These are phyloP conservation scores for Puma concolor DNA, from an alignment of 2,113 vertebrate species.

Conservation along the genomic window DNA sequence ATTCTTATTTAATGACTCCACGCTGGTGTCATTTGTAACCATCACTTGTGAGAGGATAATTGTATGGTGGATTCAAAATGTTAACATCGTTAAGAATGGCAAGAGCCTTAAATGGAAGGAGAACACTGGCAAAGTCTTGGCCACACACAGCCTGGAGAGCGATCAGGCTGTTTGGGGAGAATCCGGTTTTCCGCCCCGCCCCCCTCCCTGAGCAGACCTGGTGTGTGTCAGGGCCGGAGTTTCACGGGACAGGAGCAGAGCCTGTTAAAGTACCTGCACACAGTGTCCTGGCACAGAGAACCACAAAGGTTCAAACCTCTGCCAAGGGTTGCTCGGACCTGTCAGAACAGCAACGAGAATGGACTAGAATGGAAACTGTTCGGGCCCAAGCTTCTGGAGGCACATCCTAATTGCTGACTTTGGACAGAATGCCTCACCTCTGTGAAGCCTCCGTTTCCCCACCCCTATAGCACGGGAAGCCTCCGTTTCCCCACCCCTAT, in stretches of 20 bases:
- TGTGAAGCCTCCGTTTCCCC: background rate
- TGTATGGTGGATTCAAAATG: slow-evolving; percentile 25
- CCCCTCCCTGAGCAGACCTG: background rate
- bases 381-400: background rate
- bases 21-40: background rate
- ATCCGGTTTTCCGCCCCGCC: slow-evolving; percentile 33
- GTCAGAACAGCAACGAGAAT: background rate
- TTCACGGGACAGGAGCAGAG: background rate
- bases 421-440: background rate
- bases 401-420: background rate
- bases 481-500: background rate
- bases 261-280: background rate
- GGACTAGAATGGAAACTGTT: too few relatives aligned
- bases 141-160: background rate
- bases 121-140: background rate
- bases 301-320: background rate
- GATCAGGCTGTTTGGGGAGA: background rate
- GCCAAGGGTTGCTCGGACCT: slow-evolving; percentile 6
- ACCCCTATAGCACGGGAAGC: background rate
- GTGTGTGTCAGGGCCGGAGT: background rate
- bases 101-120: slow-evolving; percentile 57
- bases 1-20: background rate
- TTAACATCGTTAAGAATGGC: background rate
- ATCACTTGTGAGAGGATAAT: background rate
- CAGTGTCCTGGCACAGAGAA: background rate